These are phyloP conservation scores for Palythoa grandiflora DNA, from an alignment of 92 coral and sea anemone genomes.

Conservation along the genomic window DNA sequence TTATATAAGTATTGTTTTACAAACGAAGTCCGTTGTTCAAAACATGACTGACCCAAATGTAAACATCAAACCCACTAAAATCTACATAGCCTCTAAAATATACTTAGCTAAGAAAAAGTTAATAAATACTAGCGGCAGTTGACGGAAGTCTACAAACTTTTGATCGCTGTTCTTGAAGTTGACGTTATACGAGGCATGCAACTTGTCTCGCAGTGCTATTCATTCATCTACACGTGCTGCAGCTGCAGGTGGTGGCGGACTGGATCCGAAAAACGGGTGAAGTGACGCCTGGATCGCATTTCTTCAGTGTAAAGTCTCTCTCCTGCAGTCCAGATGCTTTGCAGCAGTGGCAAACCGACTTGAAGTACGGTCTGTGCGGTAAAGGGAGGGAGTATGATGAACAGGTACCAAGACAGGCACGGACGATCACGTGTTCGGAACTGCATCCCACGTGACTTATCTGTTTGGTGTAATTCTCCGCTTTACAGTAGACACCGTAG, in stretches of 20 bases:
- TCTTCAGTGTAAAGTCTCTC: constrained; percentile 20
- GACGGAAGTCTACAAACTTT: no score
- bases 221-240: constrained; percentile 21
- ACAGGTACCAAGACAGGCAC: constrained; percentile 53
- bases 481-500: constrained; percentile 28
- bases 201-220: no score
- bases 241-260: constrained; percentile 25
- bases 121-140: no score
- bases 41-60: no score
- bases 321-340: constrained; percentile 20
- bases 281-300: constrained; percentile 23
- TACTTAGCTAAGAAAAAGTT: no score
- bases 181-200: no score
- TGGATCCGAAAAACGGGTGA: constrained; percentile 27
- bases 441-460: constrained; percentile 42
- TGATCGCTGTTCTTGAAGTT: no score
- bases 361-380: constrained; percentile 32
- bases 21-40: no score
- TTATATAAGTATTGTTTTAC: no score
- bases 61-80: no score
- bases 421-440: constrained; percentile 13
- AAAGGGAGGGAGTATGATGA: constrained; percentile 34
- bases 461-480: constrained; percentile 8
- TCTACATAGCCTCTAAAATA: no score
- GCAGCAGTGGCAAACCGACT: constrained; percentile 46